Evolutionary conservation across 2,113 vertebrate species (phyloP).

Genomic region (Malurus cyaneus): DNA sequence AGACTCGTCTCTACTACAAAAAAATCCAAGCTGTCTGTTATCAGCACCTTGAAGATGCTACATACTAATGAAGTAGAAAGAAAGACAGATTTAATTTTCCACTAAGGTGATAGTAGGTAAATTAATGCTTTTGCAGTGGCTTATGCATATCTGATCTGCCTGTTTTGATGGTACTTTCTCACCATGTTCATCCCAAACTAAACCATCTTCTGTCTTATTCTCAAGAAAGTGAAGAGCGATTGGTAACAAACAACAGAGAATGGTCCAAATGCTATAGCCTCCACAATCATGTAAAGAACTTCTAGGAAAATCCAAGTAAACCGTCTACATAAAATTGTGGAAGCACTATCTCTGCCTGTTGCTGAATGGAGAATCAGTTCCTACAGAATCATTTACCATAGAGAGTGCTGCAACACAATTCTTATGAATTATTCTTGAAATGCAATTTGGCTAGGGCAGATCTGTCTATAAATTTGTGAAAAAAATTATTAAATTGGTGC

Average conservation of each 20-base stretch:
- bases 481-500: not conserved
- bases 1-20: not conserved
- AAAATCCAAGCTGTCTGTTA: not conserved
- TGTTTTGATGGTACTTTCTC: not conserved
- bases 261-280: not conserved
- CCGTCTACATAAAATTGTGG: not conserved
- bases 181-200: not conserved
- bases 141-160: not conserved
- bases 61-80: not conserved
- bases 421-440: not conserved
- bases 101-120: not conserved
- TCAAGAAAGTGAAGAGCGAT: not conserved
- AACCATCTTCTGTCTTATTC: not conserved
- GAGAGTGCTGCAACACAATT: not conserved
- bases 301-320: not conserved
- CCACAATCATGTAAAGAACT: not conserved
- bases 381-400: not conserved
- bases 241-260: not conserved
- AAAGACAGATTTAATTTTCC: not conserved
- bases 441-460: not conserved
- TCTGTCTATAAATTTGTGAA: not conserved
- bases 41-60: not conserved
- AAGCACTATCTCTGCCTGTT: not conserved
- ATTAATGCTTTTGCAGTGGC: not conserved
- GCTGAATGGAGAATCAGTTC: not conserved